phyloP scores from a whole-genome alignment of 2,888 invertebrate genomes.

The Pterostichus madidus region DNA sequence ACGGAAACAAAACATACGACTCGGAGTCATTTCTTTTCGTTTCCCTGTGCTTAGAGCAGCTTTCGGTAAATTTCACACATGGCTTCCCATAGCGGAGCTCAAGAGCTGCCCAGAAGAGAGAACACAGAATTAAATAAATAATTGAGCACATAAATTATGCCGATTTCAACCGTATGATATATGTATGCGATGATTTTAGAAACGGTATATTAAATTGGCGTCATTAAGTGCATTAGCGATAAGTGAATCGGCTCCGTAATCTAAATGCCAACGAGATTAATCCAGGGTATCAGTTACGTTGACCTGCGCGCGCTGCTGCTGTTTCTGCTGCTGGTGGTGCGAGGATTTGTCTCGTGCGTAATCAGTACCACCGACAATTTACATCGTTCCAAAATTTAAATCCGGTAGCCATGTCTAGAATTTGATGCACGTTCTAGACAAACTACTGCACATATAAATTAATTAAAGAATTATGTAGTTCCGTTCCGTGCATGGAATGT shows the following conservation, averaged over 20 bases:
- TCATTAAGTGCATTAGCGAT: constrained; percentile 65
- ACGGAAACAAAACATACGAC: background rate
- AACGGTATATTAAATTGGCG: constrained; percentile 65
- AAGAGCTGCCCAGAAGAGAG: constrained; percentile 26
- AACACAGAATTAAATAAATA: constrained; percentile 54
- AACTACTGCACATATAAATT: background rate
- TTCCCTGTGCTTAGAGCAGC: constrained; percentile 33
- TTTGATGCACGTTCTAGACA: background rate
- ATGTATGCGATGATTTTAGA: constrained; percentile 65
- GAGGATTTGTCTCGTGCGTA: background rate
- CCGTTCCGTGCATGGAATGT: no score
- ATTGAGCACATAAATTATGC: constrained; percentile 58
- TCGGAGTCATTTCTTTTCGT: background rate
- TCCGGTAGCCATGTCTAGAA: no score
- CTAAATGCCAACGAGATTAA: constrained; percentile 56
- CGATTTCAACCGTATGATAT: constrained; percentile 62
- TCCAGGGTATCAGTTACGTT: constrained; percentile 64
- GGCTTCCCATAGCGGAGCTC: constrained; percentile 45
- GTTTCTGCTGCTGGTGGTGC: background rate
- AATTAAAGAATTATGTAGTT: background rate
- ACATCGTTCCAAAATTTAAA: background rate
- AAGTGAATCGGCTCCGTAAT: constrained; percentile 56
- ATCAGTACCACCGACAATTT: background rate
- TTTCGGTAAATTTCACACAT: constrained; percentile 58
- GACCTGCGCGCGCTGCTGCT: constrained; percentile 35